Evolutionary conservation across 1,140 invertebrate genomes (phyloP), one percentile per base, ranked within the genome.

Genomic region (Drosophila nebulosa): DNA sequence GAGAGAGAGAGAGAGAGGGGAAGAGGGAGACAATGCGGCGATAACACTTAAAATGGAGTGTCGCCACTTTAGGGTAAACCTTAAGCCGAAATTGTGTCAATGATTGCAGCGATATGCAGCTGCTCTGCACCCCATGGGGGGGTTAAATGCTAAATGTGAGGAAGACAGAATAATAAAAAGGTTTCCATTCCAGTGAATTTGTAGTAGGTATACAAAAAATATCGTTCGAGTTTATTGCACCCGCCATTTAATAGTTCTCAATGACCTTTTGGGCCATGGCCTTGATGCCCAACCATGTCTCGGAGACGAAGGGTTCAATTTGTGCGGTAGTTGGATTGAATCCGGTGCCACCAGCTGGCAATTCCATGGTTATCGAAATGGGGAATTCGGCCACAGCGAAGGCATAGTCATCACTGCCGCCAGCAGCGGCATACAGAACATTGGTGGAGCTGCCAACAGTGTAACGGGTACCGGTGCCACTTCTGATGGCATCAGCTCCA

Each of bases 281-380:
- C 46, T 81, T 69, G 57, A 97, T 93, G n/a, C 94, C 95, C 58
- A 94, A 93, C 93, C 95, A 97, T 3, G 96, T 96, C 91, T 98
- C 97, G n/a, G 92, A 90, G 5, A 93, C 91, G 30, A 93, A 92
- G 22, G 92, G 91, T 30, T 89, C 16, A 18, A 97, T 95, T 74
- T 96, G 93, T 0, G 90, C 80, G 9, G 93, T 92, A 4, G 94
- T 94, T 3, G 96, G 93, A 26, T 95, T 61, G 86, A 96, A 96
- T 0, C 94, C 94, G 53, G 69, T 78, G 14, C 94, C 94, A 63
- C 93, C 94, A 56, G 95, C 95, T 0, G 95, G 93, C 36, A 96
- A 91, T 90, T 96, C 96, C 78, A 96, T 92, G 2, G 95, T 94
- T 79, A 94, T 96, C 1, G 94, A 93, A 26, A 95, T 93, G 32